These are phyloP conservation scores for Euphydryas editha DNA, from an alignment of 2,888 invertebrate species.

Conservation along the genomic window DNA sequence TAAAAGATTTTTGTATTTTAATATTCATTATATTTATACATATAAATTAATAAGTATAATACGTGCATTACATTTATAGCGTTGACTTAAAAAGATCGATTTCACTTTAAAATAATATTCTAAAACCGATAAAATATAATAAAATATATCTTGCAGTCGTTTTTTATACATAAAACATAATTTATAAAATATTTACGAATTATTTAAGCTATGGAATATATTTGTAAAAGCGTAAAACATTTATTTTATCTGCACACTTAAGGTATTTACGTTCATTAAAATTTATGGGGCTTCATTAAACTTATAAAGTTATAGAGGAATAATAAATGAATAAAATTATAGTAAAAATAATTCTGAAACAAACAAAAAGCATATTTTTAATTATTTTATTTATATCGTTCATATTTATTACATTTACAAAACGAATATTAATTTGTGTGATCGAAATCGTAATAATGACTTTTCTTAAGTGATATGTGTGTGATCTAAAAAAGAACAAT, in stretches of 20 bases:
- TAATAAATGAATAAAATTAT: constrained; percentile 12
- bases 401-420: too few species aligned
- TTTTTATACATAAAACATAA: too few species aligned
- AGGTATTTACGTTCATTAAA: constrained; percentile 30
- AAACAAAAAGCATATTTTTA: not conserved
- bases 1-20: too few species aligned
- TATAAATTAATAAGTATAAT: not conserved
- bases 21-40: not conserved
- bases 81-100: constrained; percentile 1
- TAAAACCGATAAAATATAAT: not conserved
- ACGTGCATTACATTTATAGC: not conserved
- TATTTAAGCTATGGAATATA: constrained; percentile 1
- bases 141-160: too few species aligned
- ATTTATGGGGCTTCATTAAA: constrained; percentile 29
- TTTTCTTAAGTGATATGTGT: too few species aligned
- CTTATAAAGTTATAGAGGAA: constrained; percentile 27
- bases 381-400: too few species aligned
- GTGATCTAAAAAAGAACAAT: too few species aligned
- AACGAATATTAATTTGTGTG: too few species aligned
- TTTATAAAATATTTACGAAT: not conserved
- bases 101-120: too few species aligned
- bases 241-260: constrained; percentile 21
- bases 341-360: not conserved
- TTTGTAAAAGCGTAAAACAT: not conserved
- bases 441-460: too few species aligned